Evolutionary conservation across 2,888 invertebrate genomes (phyloP).

Genomic region (Dasysyrphus tricinctus): DNA sequence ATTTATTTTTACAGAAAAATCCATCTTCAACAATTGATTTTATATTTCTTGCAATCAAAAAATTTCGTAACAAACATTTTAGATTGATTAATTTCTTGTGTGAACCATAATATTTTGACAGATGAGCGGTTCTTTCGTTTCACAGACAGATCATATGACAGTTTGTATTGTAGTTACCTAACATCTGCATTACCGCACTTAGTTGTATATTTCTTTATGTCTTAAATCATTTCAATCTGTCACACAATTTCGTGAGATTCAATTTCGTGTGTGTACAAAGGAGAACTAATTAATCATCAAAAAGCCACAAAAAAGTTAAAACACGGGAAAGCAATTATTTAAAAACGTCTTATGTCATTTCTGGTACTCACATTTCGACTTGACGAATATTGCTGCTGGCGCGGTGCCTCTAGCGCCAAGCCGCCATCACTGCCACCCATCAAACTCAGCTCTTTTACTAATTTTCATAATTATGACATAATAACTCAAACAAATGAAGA

Average conservation of each 20-base stretch:
- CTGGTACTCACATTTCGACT: slow-evolving; percentile 52
- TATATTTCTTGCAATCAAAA: background rate
- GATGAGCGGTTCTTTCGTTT: background rate
- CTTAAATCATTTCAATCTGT: slow-evolving; percentile 13
- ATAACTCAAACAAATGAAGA: slow-evolving; percentile 33
- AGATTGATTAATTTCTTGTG: background rate
- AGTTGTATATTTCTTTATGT: background rate
- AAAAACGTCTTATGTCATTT: slow-evolving; percentile 58
- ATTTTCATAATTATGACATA: slow-evolving; percentile 72
- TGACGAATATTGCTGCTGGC: slow-evolving; percentile 1
- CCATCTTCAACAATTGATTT: background rate
- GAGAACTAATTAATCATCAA: slow-evolving; percentile 54
- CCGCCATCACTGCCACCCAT: slow-evolving; percentile 9
- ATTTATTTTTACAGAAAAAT: background rate
- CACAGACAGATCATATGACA: slow-evolving; percentile 20
- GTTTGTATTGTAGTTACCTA: slow-evolving; percentile 9
- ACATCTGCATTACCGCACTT: slow-evolving; percentile 9
- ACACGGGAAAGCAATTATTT: slow-evolving; percentile 43
- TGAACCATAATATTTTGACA: slow-evolving; percentile 11
- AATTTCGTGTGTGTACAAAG: slow-evolving; percentile 31
- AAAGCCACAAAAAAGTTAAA: slow-evolving; percentile 20
- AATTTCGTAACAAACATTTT: background rate
- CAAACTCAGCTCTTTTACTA: slow-evolving; percentile 36
- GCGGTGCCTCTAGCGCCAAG: background rate
- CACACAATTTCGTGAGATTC: slow-evolving; percentile 25